Evolutionary conservation across 2,113 vertebrate species (phyloP).

Genomic region (Hyperoodon ampullatus): DNA sequence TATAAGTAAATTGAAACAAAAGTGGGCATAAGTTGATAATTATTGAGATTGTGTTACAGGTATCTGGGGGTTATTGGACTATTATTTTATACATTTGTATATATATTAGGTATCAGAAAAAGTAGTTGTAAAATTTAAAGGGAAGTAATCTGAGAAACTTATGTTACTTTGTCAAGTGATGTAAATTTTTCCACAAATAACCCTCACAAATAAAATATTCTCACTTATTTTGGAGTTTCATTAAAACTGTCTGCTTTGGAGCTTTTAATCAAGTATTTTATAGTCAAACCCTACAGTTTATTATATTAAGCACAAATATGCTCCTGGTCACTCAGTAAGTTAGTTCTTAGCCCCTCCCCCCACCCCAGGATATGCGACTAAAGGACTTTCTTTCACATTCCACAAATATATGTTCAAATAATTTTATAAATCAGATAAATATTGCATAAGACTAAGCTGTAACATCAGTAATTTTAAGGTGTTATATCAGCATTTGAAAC

Average conservation of each 20-base stretch:
- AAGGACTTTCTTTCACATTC: background rate
- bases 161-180: background rate
- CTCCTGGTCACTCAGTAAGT: background rate
- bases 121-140: background rate
- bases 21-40: background rate
- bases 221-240: background rate
- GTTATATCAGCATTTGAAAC: background rate
- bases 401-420: background rate
- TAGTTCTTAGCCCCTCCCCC: background rate
- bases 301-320: background rate
- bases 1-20: background rate
- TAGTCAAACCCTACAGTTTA: background rate
- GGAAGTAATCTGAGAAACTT: background rate
- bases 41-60: background rate
- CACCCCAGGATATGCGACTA: fast-evolving
- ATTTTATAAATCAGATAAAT: background rate
- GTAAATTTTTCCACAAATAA: background rate
- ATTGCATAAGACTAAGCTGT: background rate
- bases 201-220: background rate
- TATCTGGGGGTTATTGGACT: background rate
- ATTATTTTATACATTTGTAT: background rate
- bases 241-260: background rate
- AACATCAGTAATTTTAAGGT: background rate
- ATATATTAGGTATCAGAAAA: background rate
- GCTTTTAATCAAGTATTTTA: background rate